Evolutionary conservation across 2,888 invertebrate species (phyloP).

Genomic region (Campaea margaritaria): DNA sequence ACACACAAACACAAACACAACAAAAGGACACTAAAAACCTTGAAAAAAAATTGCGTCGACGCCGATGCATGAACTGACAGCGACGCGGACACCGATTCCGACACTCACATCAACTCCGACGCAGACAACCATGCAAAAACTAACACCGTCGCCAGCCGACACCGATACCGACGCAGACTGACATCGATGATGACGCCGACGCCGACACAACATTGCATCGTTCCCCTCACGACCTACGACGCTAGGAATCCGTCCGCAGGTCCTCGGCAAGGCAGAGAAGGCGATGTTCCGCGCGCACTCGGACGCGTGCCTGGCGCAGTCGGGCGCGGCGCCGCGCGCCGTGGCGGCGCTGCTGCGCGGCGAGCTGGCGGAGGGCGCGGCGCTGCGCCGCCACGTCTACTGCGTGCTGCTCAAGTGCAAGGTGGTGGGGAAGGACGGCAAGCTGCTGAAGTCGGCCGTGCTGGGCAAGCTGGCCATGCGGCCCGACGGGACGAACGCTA

Average conservation of each 20-base stretch:
- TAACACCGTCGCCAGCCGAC: too few relatives aligned
- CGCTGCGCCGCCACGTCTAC: constrained; percentile 69
- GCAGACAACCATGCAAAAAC: too few relatives aligned
- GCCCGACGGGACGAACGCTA: constrained; percentile 52
- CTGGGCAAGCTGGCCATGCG: constrained; percentile 60
- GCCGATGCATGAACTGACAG: too few relatives aligned
- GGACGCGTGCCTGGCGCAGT: constrained; percentile 63
- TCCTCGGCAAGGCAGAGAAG: constrained; percentile 70
- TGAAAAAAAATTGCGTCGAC: too few relatives aligned
- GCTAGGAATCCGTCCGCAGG: constrained; percentile 41
- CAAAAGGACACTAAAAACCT: too few relatives aligned
- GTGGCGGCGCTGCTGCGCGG: constrained; percentile 65
- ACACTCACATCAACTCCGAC: too few relatives aligned
- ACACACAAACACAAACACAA: too few relatives aligned
- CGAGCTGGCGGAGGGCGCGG: constrained; percentile 53
- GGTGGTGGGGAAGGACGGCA: constrained; percentile 76
- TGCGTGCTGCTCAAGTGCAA: constrained; percentile 77
- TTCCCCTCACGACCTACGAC: too few relatives aligned
- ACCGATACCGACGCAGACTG: too few relatives aligned
- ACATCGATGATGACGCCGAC: too few relatives aligned
- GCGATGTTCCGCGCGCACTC: constrained; percentile 79
- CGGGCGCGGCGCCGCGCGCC: constrained; percentile 53
- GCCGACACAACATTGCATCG: too few relatives aligned
- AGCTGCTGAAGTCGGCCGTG: constrained; percentile 70
- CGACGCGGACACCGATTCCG: too few relatives aligned